Evolutionary conservation across 2,797 vertebrate species (phyloP), one percentile per base, ranked within the genome.

Genomic region (Gallinago solitaria): DNA sequence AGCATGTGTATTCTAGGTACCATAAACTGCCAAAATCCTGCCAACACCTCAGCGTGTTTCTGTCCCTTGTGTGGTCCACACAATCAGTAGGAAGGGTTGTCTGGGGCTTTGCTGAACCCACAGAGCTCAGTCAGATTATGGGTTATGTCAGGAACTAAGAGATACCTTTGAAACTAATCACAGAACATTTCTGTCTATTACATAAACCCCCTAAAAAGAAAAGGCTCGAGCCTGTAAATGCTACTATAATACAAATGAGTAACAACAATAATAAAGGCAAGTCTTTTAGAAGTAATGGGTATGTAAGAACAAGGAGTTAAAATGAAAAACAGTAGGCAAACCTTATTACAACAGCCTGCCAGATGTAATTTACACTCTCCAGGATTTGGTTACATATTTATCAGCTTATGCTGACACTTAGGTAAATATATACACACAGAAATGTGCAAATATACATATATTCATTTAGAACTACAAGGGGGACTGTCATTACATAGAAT

Each of bases 71-170:
- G 18, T n/a, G 64, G 23, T 37, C 8, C 2, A 5, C 41, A 20
- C 9, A 41, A 11, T 12, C 18, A 16, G 21, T 39, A 71, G 43
- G 21, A 61, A 68, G 16, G 14, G 6, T 50, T 81, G 45, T 28
- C 19, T 74, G n/a, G 32, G 54, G 3, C 13, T 74, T 59, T 59
- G 32, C 53, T 45, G 83, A 76, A 73, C 54, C 5, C 53, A 30
- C 0, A 0, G 0, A 3, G 5, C n/a, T 84, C 70, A 39, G 12
- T 5, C 1, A 24, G 56, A 39, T 50, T 59, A 7, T 14, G 24
- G 39, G n/a, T 57, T 23, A 16, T 1, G 0, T 13, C 48, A 74
- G 19, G 37, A 54, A 27, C n/a, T 74, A 28, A 65, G 53, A 59
- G 21, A 60, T 12, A 13, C 41, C 20, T 73, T 60, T 0, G 1